phyloP scores from a whole-genome alignment of 1,140 invertebrate species.

The Drosophila melanica region DNA sequence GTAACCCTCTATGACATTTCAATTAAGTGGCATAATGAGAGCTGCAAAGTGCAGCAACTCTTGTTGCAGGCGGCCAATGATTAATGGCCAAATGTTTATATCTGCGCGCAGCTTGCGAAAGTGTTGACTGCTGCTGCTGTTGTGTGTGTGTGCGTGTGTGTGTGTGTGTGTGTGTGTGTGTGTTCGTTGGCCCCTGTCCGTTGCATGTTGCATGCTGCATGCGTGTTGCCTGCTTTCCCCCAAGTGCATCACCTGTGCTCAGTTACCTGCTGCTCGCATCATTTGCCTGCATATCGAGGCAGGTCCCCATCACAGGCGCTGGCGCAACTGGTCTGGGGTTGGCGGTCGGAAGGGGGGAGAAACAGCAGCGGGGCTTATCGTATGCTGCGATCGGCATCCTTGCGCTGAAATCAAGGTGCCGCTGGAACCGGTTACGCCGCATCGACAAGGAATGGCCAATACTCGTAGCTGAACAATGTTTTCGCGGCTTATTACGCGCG shows the following conservation, averaged over 20 bases:
- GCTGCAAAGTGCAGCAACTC: slow-evolving; percentile 33
- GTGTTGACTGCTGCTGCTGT: slow-evolving; percentile 43
- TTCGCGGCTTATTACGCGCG: slow-evolving; percentile 80
- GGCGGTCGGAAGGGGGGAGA: not conserved
- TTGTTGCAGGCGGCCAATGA: slow-evolving; percentile 51
- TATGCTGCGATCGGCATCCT: slow-evolving; percentile 41
- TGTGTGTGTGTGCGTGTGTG: not conserved
- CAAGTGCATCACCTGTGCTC: slow-evolving; percentile 21
- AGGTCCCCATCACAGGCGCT: too few species aligned
- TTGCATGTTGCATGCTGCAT: not conserved
- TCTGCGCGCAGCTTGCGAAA: slow-evolving; percentile 37
- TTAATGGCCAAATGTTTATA: slow-evolving; percentile 52
- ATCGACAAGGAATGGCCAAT: slow-evolving; percentile 35
- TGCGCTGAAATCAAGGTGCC: slow-evolving; percentile 52
- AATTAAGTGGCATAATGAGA: slow-evolving; percentile 58
- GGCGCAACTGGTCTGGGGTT: not conserved
- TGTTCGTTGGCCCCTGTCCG: not conserved
- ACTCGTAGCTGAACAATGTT: slow-evolving; percentile 73
- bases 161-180: not conserved
- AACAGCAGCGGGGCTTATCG: slow-evolving; percentile 29
- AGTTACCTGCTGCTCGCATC: slow-evolving; percentile 21
- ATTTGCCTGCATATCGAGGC: slow-evolving; percentile 46
- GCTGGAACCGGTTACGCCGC: slow-evolving; percentile 45
- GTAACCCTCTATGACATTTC: slow-evolving; percentile 45
- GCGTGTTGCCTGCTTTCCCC: not conserved